Percentiles rank a stretch among this genome's conserved stretches.
Evolutionary conservation across 2,113 vertebrate genomes (phyloP).

Genomic region (Meriones unguiculatus): DNA sequence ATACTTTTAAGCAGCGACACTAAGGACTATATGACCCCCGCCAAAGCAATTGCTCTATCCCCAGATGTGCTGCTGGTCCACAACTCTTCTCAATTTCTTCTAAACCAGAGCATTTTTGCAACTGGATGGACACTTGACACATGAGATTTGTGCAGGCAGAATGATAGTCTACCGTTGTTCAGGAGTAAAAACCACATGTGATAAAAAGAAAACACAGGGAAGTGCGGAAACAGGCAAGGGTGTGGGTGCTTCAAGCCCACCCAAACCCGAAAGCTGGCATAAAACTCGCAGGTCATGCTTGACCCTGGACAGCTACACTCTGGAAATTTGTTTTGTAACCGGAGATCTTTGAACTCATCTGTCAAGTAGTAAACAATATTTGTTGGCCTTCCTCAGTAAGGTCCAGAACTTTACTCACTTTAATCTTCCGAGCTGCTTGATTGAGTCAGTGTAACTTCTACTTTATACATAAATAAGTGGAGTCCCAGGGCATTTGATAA

Average conservation of each 20-base stretch:
- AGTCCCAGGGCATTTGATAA: background rate
- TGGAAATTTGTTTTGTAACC: constrained; percentile 4
- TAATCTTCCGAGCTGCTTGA: background rate
- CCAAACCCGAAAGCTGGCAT: background rate
- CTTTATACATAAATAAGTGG: constrained; percentile 4
- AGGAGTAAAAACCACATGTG: background rate
- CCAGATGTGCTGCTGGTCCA: accelerated
- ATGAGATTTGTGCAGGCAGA: background rate
- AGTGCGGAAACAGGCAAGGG: background rate
- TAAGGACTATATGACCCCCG: background rate
- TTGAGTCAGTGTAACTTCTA: background rate
- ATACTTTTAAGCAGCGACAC: background rate
- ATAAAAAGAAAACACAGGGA: background rate
- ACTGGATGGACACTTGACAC: background rate
- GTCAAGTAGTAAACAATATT: constrained; percentile 25
- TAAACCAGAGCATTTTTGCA: background rate
- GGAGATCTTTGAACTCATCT: background rate
- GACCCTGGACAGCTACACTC: background rate
- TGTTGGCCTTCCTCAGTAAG: constrained; percentile 1
- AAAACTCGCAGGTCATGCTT: background rate
- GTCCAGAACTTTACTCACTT: background rate
- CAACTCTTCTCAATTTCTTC: background rate
- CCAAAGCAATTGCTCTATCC: background rate
- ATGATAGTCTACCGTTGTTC: background rate
- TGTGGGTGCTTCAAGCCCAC: background rate